phyloP scores from a whole-genome alignment of 2,888 invertebrate species.

The Ennomos quercinarius region DNA sequence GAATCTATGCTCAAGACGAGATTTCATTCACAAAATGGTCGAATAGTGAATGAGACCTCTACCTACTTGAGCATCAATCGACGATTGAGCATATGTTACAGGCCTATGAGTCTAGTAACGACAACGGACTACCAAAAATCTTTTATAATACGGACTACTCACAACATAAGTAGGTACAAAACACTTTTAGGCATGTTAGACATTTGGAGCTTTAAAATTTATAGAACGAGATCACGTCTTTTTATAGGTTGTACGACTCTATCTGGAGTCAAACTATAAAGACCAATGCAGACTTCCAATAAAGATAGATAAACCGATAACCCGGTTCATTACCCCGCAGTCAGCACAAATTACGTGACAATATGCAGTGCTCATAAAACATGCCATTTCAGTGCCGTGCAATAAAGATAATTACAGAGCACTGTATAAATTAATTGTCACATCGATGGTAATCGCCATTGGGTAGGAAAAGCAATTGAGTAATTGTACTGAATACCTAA shows the following conservation, averaged over 20 bases:
- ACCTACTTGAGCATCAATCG: no score
- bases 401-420: constrained; percentile 23
- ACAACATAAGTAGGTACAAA: no score
- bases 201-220: no score
- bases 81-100: no score
- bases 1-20: no score
- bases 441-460: constrained; percentile 26
- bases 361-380: constrained; percentile 22
- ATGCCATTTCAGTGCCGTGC: constrained; percentile 9
- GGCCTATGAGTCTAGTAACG: no score
- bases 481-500: constrained; percentile 11
- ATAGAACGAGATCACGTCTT: no score
- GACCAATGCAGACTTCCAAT: constrained; percentile 9
- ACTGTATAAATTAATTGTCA: constrained; percentile 26
- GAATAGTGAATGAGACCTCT: no score
- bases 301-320: constrained; percentile 13
- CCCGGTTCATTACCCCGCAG: constrained; percentile 15
- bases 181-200: no score
- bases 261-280: background rate
- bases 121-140: no score
- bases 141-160: no score
- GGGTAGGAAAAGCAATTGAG: constrained; percentile 16
- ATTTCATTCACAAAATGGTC: no score
- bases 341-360: constrained; percentile 26
- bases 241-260: background rate